Evolutionary conservation across 2,888 invertebrate species (phyloP), one percentile per base, ranked within the genome.

Genomic region (Pediacus dermestoides): DNA sequence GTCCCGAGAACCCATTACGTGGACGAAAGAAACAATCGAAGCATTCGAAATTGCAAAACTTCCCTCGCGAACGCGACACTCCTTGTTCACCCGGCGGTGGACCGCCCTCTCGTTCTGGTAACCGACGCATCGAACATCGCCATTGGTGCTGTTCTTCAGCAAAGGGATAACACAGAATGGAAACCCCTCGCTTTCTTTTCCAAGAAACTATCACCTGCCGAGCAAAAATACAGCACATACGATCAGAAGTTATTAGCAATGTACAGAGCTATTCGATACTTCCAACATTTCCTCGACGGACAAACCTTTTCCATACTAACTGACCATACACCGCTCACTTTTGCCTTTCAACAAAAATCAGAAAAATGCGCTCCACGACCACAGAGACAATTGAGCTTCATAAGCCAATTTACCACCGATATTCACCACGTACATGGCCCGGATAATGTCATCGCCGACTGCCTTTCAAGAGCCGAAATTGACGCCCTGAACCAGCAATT

Each of bases 141-240:
- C 1, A 53, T 67, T 2, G 67, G 66, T 0, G 64, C 63, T 1
- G 59, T 55, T 0, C 33, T 70, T 3, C 64, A 69, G 22, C 68
- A 68, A 42, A 15, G 25, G 1, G 39, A 45, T 2, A 33, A 51
- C 2, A 37, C 42, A 3, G 3, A 31, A 1, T 56, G 58, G 56
- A 46, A 64, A 39, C 64, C 67, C 0, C 30, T 67, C 2, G 60
- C 57, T 1, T 68, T 67, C 34, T 68, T 59, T 34, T 64, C 64
- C 0, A 49, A 46, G 18, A 64, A 60, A 31, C 42, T 68, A 0
- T 54, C 39, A 7, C 34, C 52, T 3, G 36, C 62, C 0, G 58
- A 70, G 37, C 32, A 18, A 11, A 62, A 60, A 3, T 68, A 66
- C 25, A 31, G 28, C 7, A 14, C 37, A 1, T 67, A 65, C 40